These are phyloP conservation scores for Mamestra brassicae DNA, from an alignment of 2,888 invertebrate species.

Conservation along the genomic window DNA sequence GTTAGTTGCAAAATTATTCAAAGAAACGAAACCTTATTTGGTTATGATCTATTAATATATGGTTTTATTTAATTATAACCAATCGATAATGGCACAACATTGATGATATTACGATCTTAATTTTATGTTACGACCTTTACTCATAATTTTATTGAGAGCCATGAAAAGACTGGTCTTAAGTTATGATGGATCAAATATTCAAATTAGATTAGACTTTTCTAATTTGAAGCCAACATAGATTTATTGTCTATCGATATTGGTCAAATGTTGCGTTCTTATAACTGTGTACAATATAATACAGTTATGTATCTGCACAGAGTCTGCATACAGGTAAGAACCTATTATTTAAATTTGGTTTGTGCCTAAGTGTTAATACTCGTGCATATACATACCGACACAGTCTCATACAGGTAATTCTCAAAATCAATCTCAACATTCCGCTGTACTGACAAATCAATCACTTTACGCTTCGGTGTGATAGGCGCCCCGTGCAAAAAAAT, in stretches of 20 bases:
- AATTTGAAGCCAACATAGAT: too few relatives aligned
- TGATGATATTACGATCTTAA: background rate
- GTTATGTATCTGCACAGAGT: too few relatives aligned
- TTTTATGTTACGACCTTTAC: background rate
- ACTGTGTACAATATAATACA: too few relatives aligned
- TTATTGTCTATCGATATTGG: too few relatives aligned
- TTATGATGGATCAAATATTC: background rate
- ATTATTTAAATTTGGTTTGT: too few relatives aligned
- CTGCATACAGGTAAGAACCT: too few relatives aligned
- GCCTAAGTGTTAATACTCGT: too few relatives aligned
- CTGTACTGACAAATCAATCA: conserved; percentile 1
- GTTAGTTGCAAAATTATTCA: conserved; percentile 31
- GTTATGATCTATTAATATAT: conserved; percentile 9
- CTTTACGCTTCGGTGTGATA: conserved; percentile 68
- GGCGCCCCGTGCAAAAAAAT: conserved; percentile 68
- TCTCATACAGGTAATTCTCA: too few relatives aligned
- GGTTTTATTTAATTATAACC: conserved; percentile 1
- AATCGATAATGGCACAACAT: background rate
- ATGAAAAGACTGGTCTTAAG: background rate
- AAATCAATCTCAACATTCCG: background rate
- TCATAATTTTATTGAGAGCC: background rate
- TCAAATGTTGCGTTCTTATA: too few relatives aligned
- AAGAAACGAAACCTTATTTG: conserved; percentile 6
- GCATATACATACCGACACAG: too few relatives aligned
- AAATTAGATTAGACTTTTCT: too few relatives aligned